A percentile compares a stretch with the other conserved stretches of the same genome.
Evolutionary conservation across 1,140 invertebrate genomes (phyloP).

Genomic region (Lordiphosa clarofinis): DNA sequence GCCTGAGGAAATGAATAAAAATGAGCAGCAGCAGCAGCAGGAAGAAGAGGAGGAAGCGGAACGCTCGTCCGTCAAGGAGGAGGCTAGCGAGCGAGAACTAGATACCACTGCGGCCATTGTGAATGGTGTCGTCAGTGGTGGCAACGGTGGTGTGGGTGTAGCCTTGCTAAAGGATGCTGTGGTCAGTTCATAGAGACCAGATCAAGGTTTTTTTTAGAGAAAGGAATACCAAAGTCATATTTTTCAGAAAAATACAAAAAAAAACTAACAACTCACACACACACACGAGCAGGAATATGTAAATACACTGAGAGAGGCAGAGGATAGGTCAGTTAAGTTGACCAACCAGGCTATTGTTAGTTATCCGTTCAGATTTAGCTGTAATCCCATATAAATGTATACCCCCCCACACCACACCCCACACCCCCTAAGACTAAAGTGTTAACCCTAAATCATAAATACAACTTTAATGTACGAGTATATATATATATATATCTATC

Average conservation of each 20-base stretch:
- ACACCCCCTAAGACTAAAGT: slow-evolving; percentile 37
- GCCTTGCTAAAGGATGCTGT: slow-evolving; percentile 58
- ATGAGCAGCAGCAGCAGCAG: slow-evolving; percentile 14
- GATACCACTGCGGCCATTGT: slow-evolving; percentile 28
- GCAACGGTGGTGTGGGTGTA: slow-evolving; percentile 30
- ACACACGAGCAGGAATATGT: slow-evolving; percentile 26
- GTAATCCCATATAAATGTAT: not conserved
- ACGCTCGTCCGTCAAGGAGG: slow-evolving; percentile 35
- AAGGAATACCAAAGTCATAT: slow-evolving; percentile 76
- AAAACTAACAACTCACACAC: slow-evolving; percentile 32
- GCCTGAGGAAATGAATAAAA: not conserved
- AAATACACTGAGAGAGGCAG: slow-evolving; percentile 4
- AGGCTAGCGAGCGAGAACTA: slow-evolving; percentile 33
- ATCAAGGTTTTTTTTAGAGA: slow-evolving; percentile 19
- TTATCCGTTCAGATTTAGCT: slow-evolving; percentile 11
- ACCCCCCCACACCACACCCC: not conserved
- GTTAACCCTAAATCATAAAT: slow-evolving; percentile 27
- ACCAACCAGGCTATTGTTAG: slow-evolving; percentile 17
- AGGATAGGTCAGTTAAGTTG: slow-evolving; percentile 6
- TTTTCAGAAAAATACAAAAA: slow-evolving; percentile 76
- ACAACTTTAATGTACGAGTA: slow-evolving; percentile 26
- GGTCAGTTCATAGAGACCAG: slow-evolving; percentile 52
- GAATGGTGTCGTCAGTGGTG: slow-evolving; percentile 30
- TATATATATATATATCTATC: slow-evolving; percentile 6
- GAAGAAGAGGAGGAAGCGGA: slow-evolving; percentile 18